These are phyloP conservation scores for Elysia crispata DNA, from an alignment of 2,888 invertebrate genomes.

Conservation along the genomic window DNA sequence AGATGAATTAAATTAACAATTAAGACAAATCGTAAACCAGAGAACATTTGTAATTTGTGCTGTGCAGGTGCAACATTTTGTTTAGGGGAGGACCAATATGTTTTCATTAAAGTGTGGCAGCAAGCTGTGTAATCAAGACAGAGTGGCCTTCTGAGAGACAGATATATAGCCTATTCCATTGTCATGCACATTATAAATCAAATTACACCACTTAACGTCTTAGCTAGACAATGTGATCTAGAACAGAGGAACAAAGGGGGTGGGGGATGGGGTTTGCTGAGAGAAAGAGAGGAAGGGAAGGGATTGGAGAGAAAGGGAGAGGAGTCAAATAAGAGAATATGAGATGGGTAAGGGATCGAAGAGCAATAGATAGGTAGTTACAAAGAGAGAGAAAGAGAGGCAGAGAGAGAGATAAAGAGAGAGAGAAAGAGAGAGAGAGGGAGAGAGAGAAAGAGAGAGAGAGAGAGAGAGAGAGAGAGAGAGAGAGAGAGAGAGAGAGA, in stretches of 20 bases:
- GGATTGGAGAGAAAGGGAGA: not conserved
- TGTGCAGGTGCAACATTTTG: not conserved
- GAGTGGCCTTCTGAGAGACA: too few species aligned
- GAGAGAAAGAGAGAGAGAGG: not conserved
- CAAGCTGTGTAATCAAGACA: too few species aligned
- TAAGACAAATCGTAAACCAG: too few species aligned
- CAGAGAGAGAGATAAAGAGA: not conserved
- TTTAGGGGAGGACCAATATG: not conserved
- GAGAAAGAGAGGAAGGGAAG: not conserved
- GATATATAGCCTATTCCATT: too few species aligned
- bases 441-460: slow-evolving; percentile 13
- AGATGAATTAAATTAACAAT: too few species aligned
- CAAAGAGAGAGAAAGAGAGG: slow-evolving; percentile 6
- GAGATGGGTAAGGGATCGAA: not conserved
- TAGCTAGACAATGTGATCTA: not conserved
- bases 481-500: slow-evolving; percentile 11
- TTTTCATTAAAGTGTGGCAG: too few species aligned
- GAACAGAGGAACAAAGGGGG: not conserved
- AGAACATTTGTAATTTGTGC: too few species aligned
- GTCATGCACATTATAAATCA: too few species aligned
- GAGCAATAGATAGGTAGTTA: not conserved
- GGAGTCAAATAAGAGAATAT: not conserved
- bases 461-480: slow-evolving; percentile 21
- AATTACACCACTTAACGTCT: not conserved
- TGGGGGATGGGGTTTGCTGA: not conserved